These are phyloP conservation scores for Rapana venosa DNA, from an alignment of 2,888 invertebrate genomes.

Conservation along the genomic window DNA sequence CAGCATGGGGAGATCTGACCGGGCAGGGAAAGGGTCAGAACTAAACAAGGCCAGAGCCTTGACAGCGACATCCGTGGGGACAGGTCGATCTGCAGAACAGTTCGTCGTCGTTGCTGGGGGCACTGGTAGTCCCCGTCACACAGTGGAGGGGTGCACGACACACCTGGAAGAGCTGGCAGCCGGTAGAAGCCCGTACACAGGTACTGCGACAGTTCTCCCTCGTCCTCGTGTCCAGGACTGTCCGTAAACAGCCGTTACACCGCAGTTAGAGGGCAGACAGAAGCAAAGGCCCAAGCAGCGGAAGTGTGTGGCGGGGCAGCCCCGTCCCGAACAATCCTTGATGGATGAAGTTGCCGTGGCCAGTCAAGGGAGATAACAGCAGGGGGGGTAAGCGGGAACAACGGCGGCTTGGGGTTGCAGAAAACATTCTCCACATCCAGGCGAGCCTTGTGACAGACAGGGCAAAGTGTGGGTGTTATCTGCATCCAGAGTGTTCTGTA, in stretches of 20 bases:
- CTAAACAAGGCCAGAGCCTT: slow-evolving; percentile 36
- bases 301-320: slow-evolving; percentile 45
- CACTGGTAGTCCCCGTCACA: slow-evolving; percentile 50
- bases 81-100: slow-evolving; percentile 40
- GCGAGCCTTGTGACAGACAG: slow-evolving; percentile 52
- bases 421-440: slow-evolving; percentile 61
- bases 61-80: slow-evolving; percentile 34
- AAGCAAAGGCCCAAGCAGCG: slow-evolving; percentile 42
- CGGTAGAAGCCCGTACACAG: slow-evolving; percentile 46
- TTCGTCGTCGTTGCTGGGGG: slow-evolving; percentile 49
- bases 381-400: slow-evolving; percentile 43
- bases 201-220: slow-evolving; percentile 38
- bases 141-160: slow-evolving; percentile 47
- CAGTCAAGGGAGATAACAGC: slow-evolving; percentile 47
- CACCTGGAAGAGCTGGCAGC: slow-evolving; percentile 39
- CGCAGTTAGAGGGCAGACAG: slow-evolving; percentile 50
- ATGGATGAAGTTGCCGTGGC: slow-evolving; percentile 47
- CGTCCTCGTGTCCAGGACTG: slow-evolving; percentile 49
- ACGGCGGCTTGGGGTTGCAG: slow-evolving; percentile 25
- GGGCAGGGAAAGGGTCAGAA: not conserved
- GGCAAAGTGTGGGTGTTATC: too few relatives aligned
- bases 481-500: too few relatives aligned
- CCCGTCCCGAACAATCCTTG: not conserved
- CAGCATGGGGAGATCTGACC: not conserved
- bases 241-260: slow-evolving; percentile 46